Evolutionary conservation across 35 echinoderm and acorn worm genomes (phyloP).

Genomic region (Lytechinus pictus): DNA sequence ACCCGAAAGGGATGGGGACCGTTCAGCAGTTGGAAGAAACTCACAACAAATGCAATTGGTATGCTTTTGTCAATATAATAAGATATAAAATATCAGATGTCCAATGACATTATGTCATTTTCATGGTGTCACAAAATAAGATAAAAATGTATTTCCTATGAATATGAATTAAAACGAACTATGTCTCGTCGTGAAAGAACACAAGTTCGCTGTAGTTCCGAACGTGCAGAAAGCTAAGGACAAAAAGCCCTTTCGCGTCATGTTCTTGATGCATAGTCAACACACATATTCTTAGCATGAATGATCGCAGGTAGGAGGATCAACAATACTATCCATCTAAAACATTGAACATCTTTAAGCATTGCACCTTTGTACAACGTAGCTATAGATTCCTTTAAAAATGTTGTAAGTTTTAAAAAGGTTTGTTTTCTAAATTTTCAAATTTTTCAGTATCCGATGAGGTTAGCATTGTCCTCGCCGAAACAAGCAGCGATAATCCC

Average conservation of each 20-base stretch:
- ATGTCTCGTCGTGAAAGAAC: too few species aligned
- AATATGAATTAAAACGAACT: background rate
- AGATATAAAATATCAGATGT: background rate
- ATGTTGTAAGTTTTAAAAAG: too few species aligned
- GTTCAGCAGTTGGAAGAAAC: slow-evolving; percentile 15
- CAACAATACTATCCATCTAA: too few species aligned
- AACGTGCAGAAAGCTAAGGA: too few species aligned
- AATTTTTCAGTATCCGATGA: slow-evolving; percentile 17
- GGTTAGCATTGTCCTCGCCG: slow-evolving; percentile 23
- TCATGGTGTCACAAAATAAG: background rate
- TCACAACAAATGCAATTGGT: slow-evolving; percentile 47
- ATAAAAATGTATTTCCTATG: background rate
- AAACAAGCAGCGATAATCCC: slow-evolving; percentile 35
- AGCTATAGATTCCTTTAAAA: too few species aligned
- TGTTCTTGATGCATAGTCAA: too few species aligned
- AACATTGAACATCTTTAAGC: too few species aligned
- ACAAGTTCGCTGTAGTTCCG: too few species aligned
- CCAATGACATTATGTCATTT: background rate
- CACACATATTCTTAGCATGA: too few species aligned
- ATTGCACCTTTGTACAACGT: too few species aligned
- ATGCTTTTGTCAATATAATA: background rate
- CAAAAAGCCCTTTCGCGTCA: too few species aligned
- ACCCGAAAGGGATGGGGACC: slow-evolving; percentile 46
- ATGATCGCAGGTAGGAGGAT: too few species aligned
- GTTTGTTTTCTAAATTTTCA: background rate